A percentile compares a stretch with the other conserved stretches of the same genome.
phyloP scores from a whole-genome alignment of 2,797 vertebrate genomes.

The Harpagifer antarcticus region DNA sequence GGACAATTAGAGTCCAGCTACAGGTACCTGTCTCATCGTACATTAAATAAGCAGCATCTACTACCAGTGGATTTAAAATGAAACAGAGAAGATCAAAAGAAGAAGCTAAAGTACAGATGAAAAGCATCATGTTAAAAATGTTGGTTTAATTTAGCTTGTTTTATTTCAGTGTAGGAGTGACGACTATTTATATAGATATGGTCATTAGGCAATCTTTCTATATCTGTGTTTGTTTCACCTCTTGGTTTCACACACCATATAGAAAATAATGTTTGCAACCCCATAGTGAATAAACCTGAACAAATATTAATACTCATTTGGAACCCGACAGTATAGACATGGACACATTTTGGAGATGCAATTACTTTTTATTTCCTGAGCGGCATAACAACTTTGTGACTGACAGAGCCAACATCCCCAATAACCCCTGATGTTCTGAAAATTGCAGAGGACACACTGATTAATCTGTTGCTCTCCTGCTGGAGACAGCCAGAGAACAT shows the following conservation, averaged over 20 bases:
- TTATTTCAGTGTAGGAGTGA: not conserved
- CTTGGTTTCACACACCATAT: not conserved
- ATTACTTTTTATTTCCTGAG: conserved; percentile 38
- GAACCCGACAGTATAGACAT: conserved; percentile 13
- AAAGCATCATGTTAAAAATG: conserved; percentile 9
- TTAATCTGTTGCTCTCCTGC: conserved; percentile 58
- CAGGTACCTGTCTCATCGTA: conserved; percentile 68
- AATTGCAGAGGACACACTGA: conserved; percentile 64
- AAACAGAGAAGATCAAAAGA: conserved; percentile 40
- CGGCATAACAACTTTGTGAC: conserved; percentile 46
- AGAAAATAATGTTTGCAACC: not conserved
- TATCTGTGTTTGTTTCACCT: not conserved
- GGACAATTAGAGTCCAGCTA: conserved; percentile 71
- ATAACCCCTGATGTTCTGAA: conserved; percentile 58
- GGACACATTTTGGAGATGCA: conserved; percentile 20
- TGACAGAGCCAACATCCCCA: conserved; percentile 42
- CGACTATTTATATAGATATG: conserved; percentile 2
- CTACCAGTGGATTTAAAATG: conserved; percentile 34
- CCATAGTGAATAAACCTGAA: not conserved
- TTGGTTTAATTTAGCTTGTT: conserved; percentile 8
- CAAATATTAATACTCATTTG: conserved; percentile 25
- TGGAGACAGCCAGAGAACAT: conserved; percentile 47
- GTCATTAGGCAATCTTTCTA: not conserved
- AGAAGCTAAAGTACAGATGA: not conserved
- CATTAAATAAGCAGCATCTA: conserved; percentile 60